Base-by-base conservation (phyloP, 2,113 vertebrate species). In the Sander lucioperca region DNA sequence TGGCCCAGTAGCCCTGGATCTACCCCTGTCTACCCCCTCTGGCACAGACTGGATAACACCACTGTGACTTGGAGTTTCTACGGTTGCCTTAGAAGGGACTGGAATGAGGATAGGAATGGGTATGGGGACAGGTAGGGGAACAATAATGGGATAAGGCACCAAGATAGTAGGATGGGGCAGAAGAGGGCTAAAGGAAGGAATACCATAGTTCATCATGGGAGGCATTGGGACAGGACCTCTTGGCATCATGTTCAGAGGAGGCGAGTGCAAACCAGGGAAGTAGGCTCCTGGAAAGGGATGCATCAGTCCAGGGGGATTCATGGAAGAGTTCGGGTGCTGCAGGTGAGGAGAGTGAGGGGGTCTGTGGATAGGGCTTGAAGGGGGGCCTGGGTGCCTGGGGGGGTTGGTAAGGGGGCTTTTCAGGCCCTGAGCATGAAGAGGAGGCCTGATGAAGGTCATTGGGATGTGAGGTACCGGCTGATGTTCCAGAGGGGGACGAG, bases 91-190 rank as follows among this genome's bases (percentile, higher is more conserved):
- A 87, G 97, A 94, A 79, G 97, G 95, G 0, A 96, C 87, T 80
- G 96, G 97, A 91, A 99, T 96, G 14, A 97, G 98, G 54, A 99
- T 97, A 14, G 98, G 98, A 82, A 99, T 98, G 14, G 98, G 97
- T 85, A 99, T 97, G 75, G 98, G 97, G 51, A 99, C 96, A 0
- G 98, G 98, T 77, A 99, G 82, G 33, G 98, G 98, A 73, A 99
- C 96, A 53, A 99, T 97, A 65, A 99, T 96, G 0, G 98, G 98
- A 91, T 99, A 99, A 83, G 98, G 98, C 93, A 98, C 97, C 82
- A 99, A 90, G 76, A 99, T 90, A 74, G 97, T 99, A 0, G 97
- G 96, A 3, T 98, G 98, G 56, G 98, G 97, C 88, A 98, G 96
- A 84, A 98, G 94, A 0, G 97, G 97, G 85, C 97, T 96, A 72